Evolutionary conservation across 2,888 invertebrate genomes (phyloP), one percentile per base, ranked within the genome.

Genomic region (Pecten maximus): DNA sequence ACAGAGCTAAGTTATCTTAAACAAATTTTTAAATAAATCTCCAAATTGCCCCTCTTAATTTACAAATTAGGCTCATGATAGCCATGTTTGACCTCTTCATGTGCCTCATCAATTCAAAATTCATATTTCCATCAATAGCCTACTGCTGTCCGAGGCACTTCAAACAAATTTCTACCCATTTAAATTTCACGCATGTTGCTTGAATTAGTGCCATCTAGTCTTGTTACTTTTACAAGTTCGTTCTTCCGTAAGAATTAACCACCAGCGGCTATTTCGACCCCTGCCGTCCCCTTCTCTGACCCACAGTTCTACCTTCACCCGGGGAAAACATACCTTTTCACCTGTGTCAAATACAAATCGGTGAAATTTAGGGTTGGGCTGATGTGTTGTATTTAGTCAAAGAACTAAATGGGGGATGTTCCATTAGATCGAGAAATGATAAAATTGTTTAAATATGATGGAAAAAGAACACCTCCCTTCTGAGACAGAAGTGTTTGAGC

Each of bases 71-170:
- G 28, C 74, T 74, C 74, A 74, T 74, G 74, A 74, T 74, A 74
- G 35, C 12, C 74, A 35, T 74, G 74, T 74, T 74, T 74, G 74
- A 74, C 74, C 74, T 74, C 74, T 74, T 74, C 4, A 74, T 74
- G 74, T 74, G 74, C 74, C 74, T 74, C 74, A 74, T 74, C 74
- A 74, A 74, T 74, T 74, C 74, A 74, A 74, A 74, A 35, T 74
- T 74, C 74, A 74, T 74, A 74, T 74, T 74, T 74, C 35, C 0
- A 35, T 74, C 74, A 74, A 74, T 74, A 35, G 74, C 28, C 28
- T 28, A 10, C 28, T 35, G 74, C 74, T 74, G 74, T 74, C 74
- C 35, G 74, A 35, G 74, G 35, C 28, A 74, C 74, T 74, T 74
- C 74, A 74, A 74, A 74, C 74, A 74, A 74, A 74, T 74, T 74